phyloP scores from a whole-genome alignment of 2,797 vertebrate species.

The Phalloptychus januarius region DNA sequence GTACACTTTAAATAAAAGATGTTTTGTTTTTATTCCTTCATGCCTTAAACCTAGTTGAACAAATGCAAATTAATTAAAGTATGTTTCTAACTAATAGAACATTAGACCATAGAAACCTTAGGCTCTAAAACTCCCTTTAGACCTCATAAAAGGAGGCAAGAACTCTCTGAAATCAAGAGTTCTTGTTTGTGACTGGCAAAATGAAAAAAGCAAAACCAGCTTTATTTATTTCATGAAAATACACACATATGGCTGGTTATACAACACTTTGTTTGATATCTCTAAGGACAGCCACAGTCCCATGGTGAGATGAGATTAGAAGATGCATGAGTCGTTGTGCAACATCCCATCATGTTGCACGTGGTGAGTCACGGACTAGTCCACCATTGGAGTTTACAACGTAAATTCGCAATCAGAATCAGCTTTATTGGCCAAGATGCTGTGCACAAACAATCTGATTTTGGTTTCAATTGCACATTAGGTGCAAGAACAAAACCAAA shows the following conservation, averaged over 20 bases:
- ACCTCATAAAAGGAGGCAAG: too few relatives aligned
- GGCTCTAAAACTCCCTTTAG: neutral
- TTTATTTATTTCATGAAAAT: conserved; percentile 40
- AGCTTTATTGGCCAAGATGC: neutral
- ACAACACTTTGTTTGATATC: conserved; percentile 53
- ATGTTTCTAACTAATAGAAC: conserved; percentile 34
- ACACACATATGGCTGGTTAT: conserved; percentile 35
- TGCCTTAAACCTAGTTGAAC: conserved; percentile 11
- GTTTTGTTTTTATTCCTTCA: conserved; percentile 19
- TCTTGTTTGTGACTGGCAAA: conserved; percentile 19
- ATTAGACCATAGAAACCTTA: conserved; percentile 14
- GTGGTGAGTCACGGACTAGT: conserved; percentile 43
- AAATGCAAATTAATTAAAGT: conserved; percentile 32
- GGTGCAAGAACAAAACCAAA: neutral
- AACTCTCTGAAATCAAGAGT: conserved; percentile 35
- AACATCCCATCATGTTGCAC: conserved; percentile 41
- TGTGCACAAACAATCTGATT: neutral
- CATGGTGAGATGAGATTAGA: conserved; percentile 37
- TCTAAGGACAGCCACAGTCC: conserved; percentile 36
- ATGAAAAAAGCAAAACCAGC: conserved; percentile 46
- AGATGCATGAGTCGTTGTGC: conserved; percentile 50
- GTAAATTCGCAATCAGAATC: conserved; percentile 14
- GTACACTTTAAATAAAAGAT: conserved; percentile 17
- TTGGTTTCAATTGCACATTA: neutral
- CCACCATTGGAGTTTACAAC: conserved; percentile 30